Base-by-base conservation (phyloP, 1,140 invertebrate species). In the Papilio polyxenes region DNA sequence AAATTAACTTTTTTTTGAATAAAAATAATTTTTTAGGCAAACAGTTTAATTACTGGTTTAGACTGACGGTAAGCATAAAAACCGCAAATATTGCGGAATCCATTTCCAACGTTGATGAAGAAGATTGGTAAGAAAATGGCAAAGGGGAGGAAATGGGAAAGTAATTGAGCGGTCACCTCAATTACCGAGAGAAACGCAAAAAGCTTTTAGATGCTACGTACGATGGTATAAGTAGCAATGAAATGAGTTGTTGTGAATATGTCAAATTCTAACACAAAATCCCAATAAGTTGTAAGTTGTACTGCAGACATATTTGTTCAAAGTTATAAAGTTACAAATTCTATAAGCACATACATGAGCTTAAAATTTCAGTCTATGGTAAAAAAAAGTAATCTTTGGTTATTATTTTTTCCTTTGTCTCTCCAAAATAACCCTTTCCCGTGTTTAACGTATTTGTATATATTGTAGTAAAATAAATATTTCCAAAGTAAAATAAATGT, bases 111-210 rank as follows among this genome's bases (percentile, higher is more conserved):
- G 56, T 59, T 59, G 8, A 59, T 20, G n/a, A 56, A 56, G 53
- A 4, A 59, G 56, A n/a, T 59, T n/a, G 56, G 56, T 13, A 59
- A 59, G 56, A 20, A 59, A 59, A 59, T 59, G 17, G 56, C n/a
- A 59, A 59, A 59, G 17, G 51, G 15, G 15, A 20, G 56, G 56
- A 59, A 9, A 59, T 59, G 56, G n/a, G 7, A 59, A 59, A 20
- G 56, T 59, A 59, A 59, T 59, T 59, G 56, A 59, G 56, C 56
- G 56, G 56, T 59, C 56, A 59, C 56, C 56, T 59, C 56, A 59
- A 59, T 59, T 59, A 20, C 56, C 4, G n/a, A 20, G n/a, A 59
- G 56, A 15, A 56, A 59, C 56, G 56, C 8, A 59, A 59, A 59
- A 59, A 5, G n/a, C 56, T 59, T 59, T 59, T 59, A 59, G 6